Evolutionary conservation across 2,888 invertebrate genomes (phyloP).

Genomic region (Augiades crinisus): DNA sequence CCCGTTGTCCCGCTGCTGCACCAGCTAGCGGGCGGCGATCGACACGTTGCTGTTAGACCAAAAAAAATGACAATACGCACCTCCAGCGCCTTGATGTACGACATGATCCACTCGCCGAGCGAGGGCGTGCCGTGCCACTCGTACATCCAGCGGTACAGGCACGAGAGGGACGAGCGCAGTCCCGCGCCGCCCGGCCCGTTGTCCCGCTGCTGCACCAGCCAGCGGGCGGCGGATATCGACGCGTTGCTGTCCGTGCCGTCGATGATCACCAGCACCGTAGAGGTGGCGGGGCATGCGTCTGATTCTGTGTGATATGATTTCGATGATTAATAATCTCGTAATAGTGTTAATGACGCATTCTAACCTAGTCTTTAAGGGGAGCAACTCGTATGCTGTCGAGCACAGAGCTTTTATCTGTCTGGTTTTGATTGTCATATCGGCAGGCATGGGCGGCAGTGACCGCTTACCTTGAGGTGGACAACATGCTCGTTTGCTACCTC

Average conservation of each 20-base stretch:
- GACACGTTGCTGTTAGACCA: conserved; percentile 50
- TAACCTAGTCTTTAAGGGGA: too few species aligned
- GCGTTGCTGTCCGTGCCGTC: conserved; percentile 60
- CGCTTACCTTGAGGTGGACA: too few species aligned
- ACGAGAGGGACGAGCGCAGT: conserved; percentile 82
- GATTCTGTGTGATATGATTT: conserved; percentile 55
- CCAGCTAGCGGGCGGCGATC: conserved; percentile 45
- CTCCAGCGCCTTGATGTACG: conserved; percentile 84
- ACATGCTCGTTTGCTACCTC: too few species aligned
- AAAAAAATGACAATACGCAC: too few species aligned
- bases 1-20: conserved; percentile 57
- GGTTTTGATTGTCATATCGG: too few species aligned
- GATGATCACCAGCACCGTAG: conserved; percentile 82
- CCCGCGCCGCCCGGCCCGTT: conserved; percentile 71
- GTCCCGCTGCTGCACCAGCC: conserved; percentile 64
- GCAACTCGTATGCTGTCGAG: too few species aligned
- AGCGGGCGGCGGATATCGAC: conserved; percentile 53
- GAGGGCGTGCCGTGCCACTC: conserved; percentile 83
- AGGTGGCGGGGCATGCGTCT: conserved; percentile 80
- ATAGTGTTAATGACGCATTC: too few species aligned
- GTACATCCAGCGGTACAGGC: conserved; percentile 86
- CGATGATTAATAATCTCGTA: too few species aligned
- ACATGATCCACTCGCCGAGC: conserved; percentile 84
- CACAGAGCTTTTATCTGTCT: too few species aligned
- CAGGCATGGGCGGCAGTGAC: too few species aligned